Conservation (phyloP, 1,140 invertebrate genomes). For the Aporrectodea caliginosa region DNA sequence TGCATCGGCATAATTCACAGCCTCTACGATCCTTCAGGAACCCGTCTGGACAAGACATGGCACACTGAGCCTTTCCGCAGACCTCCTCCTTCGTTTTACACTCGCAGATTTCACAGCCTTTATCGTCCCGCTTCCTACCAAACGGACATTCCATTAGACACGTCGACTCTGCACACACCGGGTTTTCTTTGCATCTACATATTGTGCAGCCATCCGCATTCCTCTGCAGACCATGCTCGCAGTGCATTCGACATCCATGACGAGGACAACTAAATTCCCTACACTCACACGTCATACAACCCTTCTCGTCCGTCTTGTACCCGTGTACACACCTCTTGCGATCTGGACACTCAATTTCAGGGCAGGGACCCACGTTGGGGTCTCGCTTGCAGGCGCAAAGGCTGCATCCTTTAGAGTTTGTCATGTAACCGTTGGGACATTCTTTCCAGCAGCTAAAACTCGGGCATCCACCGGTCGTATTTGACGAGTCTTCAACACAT, state of each 20-base stretch:
- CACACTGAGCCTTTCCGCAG: neutral
- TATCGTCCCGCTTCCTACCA: neutral
- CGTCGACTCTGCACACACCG: neutral
- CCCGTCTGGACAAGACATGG: conserved; percentile 11
- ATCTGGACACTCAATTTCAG: too few relatives aligned
- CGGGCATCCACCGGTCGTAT: too few relatives aligned
- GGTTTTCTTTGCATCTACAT: neutral
- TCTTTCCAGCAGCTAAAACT: too few relatives aligned
- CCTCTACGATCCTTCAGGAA: conserved; percentile 16
- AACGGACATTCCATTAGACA: conserved; percentile 1
- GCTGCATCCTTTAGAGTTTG: too few relatives aligned
- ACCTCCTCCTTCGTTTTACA: neutral
- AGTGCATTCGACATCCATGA: conserved; percentile 26
- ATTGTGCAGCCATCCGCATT: neutral
- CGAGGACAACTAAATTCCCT: too few relatives aligned
- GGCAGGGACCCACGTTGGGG: too few relatives aligned
- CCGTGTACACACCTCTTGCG: too few relatives aligned
- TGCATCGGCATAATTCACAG: conserved; percentile 24
- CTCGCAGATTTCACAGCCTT: conserved; percentile 21
- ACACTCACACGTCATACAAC: too few relatives aligned
- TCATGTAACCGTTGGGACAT: too few relatives aligned
- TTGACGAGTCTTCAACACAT: too few relatives aligned
- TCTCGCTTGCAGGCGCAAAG: too few relatives aligned
- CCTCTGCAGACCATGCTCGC: conserved; percentile 9
- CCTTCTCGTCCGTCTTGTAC: too few relatives aligned